Percentiles rank a stretch among this genome's conserved stretches.
These are phyloP conservation scores for Manis crassicaudata DNA, from an alignment of 2,797 vertebrate species.

Conservation along the genomic window DNA sequence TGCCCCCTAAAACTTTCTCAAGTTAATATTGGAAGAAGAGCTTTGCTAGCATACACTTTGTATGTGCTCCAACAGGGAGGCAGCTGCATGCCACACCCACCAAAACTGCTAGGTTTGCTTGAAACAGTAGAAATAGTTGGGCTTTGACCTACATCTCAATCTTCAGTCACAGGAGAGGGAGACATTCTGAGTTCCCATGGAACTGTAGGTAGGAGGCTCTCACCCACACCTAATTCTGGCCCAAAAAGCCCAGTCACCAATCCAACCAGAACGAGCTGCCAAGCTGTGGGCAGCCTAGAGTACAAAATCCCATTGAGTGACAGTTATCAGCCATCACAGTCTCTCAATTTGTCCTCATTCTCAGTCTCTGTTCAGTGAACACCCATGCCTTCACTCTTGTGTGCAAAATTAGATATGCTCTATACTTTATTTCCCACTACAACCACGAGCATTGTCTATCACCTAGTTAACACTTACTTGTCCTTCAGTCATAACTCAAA, in stretches of 20 bases:
- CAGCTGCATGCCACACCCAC: not conserved
- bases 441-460: not conserved
- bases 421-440: not conserved
- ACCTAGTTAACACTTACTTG: not conserved
- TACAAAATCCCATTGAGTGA: not conserved
- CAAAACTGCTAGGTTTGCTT: not conserved
- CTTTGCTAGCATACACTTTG: not conserved
- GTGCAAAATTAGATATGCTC: not conserved
- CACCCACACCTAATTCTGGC: not conserved
- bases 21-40: conserved; percentile 32
- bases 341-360: not conserved
- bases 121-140: not conserved
- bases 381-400: not conserved
- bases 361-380: not conserved
- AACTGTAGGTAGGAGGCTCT: not conserved
- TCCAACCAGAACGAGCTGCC: not conserved
- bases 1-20: not conserved
- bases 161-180: not conserved
- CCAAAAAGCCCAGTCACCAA: not conserved
- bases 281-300: not conserved
- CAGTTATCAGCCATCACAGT: not conserved
- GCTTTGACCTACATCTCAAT: not conserved
- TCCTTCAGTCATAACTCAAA: not conserved
- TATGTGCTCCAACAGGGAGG: not conserved
- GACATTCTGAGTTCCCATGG: not conserved